phyloP scores from a whole-genome alignment of 2,797 vertebrate genomes.

The Garrulus glandarius region DNA sequence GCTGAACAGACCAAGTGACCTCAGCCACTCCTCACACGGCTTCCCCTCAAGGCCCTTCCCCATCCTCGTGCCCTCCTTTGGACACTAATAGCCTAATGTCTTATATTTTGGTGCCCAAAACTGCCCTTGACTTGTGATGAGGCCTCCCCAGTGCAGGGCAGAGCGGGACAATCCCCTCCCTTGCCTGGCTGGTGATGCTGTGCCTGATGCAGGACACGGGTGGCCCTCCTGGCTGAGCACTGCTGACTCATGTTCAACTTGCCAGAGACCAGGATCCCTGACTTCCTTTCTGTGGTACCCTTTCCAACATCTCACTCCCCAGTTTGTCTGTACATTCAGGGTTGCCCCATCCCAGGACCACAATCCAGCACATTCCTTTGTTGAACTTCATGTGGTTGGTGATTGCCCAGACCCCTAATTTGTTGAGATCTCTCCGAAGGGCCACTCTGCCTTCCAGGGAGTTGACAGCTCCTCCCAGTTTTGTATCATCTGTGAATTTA shows the following conservation, averaged over 20 bases:
- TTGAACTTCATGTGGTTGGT: neutral
- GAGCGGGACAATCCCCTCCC: neutral
- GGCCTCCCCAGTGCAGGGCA: neutral
- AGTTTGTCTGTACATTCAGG: neutral
- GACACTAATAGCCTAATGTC: neutral
- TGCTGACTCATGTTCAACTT: neutral
- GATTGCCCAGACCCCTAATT: neutral
- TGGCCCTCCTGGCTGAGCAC: neutral
- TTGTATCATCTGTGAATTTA: neutral
- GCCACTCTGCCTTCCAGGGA: neutral
- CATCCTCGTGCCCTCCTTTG: neutral
- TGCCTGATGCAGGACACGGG: accelerated
- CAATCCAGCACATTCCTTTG: too few species aligned
- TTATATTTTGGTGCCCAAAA: neutral
- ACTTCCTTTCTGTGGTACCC: neutral
- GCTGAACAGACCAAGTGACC: neutral
- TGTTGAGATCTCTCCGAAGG: neutral
- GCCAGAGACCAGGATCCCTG: neutral
- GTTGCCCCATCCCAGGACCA: neutral
- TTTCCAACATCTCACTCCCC: neutral
- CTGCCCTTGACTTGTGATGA: neutral
- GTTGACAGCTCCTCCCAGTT: neutral
- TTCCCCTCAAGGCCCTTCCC: neutral
- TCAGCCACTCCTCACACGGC: accelerated
- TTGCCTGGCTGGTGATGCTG: accelerated